Conservation (phyloP, 2,113 vertebrate species). For the Nipponia nippon region DNA sequence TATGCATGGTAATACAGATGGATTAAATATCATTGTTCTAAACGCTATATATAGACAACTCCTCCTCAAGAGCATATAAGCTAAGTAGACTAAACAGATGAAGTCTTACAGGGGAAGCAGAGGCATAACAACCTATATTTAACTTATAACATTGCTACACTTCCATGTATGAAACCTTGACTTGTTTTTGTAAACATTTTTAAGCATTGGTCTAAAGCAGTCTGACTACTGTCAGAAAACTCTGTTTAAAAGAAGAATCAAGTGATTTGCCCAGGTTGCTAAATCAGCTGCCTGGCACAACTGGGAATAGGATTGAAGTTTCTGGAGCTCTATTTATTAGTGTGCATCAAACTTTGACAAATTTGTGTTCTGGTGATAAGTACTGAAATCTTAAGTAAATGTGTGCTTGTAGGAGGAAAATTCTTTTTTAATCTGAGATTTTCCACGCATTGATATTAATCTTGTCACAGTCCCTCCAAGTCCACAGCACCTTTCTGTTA, state of each 20-base stretch:
- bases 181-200: neutral
- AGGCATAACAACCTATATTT: neutral
- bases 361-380: neutral
- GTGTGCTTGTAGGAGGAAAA: neutral
- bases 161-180: neutral
- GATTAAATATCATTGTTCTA: constrained; percentile 13
- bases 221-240: neutral
- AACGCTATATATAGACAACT: neutral
- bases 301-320: neutral
- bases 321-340: neutral
- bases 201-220: neutral
- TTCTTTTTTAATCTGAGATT: neutral
- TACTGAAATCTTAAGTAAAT: neutral
- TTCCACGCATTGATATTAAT: neutral
- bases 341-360: neutral
- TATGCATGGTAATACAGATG: neutral
- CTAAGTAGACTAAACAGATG: constrained; percentile 45
- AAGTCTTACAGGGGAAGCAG: neutral
- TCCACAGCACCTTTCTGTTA: neutral
- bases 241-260: neutral
- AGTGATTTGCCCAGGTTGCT: neutral
- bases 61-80: neutral
- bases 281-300: neutral
- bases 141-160: neutral
- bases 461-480: neutral